A percentile compares a stretch with the other conserved stretches of the same genome.
Evolutionary conservation across 2,797 vertebrate genomes (phyloP).

Genomic region (Semotilus atromaculatus): DNA sequence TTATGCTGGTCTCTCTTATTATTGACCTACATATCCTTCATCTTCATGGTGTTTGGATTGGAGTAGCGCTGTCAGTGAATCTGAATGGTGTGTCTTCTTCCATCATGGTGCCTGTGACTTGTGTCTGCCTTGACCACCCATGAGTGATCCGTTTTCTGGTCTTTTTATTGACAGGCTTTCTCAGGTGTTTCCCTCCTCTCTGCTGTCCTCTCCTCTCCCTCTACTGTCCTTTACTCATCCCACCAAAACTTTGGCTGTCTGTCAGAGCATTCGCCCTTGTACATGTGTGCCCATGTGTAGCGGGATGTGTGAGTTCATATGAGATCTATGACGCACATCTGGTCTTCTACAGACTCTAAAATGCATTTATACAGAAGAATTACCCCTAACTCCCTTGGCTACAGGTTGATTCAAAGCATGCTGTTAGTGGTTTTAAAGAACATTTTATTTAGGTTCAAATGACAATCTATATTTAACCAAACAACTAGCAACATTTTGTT

Average conservation of each 20-base stretch:
- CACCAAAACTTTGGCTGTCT: conserved; percentile 36
- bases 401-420: conserved; percentile 19
- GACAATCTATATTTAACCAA: neutral
- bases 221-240: neutral
- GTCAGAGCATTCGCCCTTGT: conserved; percentile 52
- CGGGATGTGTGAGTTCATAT: conserved; percentile 41
- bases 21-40: neutral
- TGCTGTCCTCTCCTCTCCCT: conserved; percentile 3
- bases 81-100: conserved; percentile 16
- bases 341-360: conserved; percentile 29
- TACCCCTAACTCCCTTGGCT: neutral
- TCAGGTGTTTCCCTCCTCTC: conserved; percentile 39
- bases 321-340: conserved; percentile 40
- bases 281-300: conserved; percentile 52
- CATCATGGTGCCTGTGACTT: conserved; percentile 30
- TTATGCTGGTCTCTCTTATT: neutral
- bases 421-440: neutral
- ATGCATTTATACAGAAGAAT: conserved; percentile 39
- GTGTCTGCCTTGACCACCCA: conserved; percentile 43
- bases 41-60: conserved; percentile 2
- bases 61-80: neutral
- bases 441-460: neutral
- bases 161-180: conserved; percentile 41
- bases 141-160: conserved; percentile 38
- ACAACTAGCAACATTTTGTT: neutral